Conservation (phyloP, 2,113 vertebrate genomes). For the Caranx ignobilis region DNA sequence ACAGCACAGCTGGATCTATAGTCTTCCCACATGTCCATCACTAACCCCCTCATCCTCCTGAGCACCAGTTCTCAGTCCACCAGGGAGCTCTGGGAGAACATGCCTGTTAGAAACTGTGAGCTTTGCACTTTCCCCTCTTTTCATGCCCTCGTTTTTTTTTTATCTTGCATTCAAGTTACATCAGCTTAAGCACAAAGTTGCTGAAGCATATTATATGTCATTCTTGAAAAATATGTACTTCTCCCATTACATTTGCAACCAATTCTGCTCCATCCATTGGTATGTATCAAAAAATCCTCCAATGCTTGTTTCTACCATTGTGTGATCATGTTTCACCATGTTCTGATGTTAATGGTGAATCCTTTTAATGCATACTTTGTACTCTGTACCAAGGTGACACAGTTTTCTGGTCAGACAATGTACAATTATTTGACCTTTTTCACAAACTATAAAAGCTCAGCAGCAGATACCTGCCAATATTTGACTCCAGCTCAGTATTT, state of each 20-base stretch:
- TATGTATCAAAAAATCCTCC: not conserved
- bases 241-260: not conserved
- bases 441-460: not conserved
- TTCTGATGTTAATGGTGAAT: not conserved
- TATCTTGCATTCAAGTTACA: slow-evolving; percentile 44
- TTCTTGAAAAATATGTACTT: not conserved
- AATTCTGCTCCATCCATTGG: not conserved
- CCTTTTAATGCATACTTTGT: not conserved
- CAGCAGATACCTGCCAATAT: not conserved
- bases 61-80: slow-evolving; percentile 47
- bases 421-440: not conserved
- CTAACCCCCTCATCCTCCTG: slow-evolving; percentile 60
- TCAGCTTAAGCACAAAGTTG: slow-evolving; percentile 33
- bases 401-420: not conserved
- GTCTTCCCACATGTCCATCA: slow-evolving; percentile 72
- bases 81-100: slow-evolving; percentile 36
- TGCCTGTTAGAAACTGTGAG: slow-evolving; percentile 62
- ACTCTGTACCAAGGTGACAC: not conserved
- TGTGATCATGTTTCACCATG: not conserved
- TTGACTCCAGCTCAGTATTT: too few species aligned
- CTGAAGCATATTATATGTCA: not conserved
- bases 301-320: not conserved
- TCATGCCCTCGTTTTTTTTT: slow-evolving; percentile 13
- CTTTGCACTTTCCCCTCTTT: slow-evolving; percentile 47
- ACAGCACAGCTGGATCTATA: slow-evolving; percentile 66